phyloP scores from a whole-genome alignment of 1,140 invertebrate genomes.

The Caenorhabditis elegans region DNA sequence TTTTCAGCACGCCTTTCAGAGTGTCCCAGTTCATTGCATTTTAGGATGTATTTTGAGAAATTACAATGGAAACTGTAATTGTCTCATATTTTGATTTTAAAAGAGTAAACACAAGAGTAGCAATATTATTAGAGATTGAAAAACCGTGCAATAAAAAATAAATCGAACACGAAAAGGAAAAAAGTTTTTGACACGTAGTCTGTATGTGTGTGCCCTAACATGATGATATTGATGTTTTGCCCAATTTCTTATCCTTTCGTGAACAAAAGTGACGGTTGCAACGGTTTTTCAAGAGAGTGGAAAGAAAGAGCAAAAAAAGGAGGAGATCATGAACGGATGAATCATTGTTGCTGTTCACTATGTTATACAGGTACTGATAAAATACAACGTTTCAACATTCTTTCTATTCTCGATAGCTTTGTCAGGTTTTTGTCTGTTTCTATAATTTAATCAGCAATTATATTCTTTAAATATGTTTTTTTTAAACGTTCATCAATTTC shows the following conservation, averaged over 20 bases:
- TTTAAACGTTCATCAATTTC: no score
- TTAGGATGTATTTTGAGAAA: not conserved
- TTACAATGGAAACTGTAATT: slow-evolving; percentile 5
- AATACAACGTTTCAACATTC: no score
- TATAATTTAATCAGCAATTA: no score
- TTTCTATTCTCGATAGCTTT: no score
- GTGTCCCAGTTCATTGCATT: slow-evolving; percentile 24
- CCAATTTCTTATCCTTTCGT: slow-evolving; percentile 1
- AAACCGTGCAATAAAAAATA: not conserved
- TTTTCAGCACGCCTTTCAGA: slow-evolving; percentile 18
- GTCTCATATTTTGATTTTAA: not conserved
- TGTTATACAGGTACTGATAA: not conserved
- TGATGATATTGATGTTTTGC: slow-evolving; percentile 19
- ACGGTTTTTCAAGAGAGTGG: not conserved
- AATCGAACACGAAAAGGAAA: not conserved
- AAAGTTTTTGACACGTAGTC: not conserved
- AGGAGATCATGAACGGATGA: slow-evolving; percentile 7
- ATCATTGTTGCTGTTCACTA: not conserved
- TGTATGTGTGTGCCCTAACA: not conserved
- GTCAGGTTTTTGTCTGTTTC: no score
- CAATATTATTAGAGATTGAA: not conserved
- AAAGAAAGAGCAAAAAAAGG: not conserved
- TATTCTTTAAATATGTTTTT: no score
- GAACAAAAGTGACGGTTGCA: not conserved
- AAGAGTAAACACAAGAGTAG: not conserved